These are phyloP conservation scores for Oriolus oriolus DNA, from an alignment of 2,113 vertebrate genomes.

Conservation along the genomic window DNA sequence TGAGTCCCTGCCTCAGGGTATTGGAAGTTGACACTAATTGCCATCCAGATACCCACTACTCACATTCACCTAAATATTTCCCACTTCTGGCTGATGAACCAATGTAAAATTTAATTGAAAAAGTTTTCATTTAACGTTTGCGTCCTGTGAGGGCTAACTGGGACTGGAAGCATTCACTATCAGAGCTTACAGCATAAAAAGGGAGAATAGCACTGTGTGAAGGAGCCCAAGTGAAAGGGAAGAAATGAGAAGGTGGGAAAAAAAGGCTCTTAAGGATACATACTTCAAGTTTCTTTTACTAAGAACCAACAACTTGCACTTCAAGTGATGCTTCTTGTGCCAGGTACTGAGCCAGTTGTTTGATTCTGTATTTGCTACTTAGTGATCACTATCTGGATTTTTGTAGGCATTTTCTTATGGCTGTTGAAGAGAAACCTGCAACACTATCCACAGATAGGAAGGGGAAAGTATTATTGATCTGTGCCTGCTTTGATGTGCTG, in stretches of 20 bases:
- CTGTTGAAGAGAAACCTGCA: constrained; percentile 31
- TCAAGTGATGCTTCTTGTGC: background rate
- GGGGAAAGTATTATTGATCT: constrained; percentile 35
- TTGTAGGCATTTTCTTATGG: constrained; percentile 5
- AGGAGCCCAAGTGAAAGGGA: constrained; percentile 17
- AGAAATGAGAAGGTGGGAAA: background rate
- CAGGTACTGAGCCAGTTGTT: background rate
- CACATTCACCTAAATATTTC: constrained; percentile 44
- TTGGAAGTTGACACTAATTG: constrained; percentile 55
- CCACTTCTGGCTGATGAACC: constrained; percentile 29
- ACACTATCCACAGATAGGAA: constrained; percentile 5
- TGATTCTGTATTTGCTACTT: background rate
- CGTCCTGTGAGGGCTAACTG: background rate
- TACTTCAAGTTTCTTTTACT: constrained; percentile 29
- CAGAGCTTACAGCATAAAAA: background rate
- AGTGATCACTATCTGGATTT: background rate
- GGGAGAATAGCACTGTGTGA: background rate
- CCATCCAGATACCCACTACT: constrained; percentile 15
- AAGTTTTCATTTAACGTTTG: constrained; percentile 15
- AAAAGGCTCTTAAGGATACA: background rate
- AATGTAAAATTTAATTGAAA: constrained; percentile 47
- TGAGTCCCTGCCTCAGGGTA: constrained; percentile 37
- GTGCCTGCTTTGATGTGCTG: constrained; percentile 33
- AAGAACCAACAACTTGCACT: background rate
- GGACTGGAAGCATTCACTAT: constrained; percentile 12